These are phyloP conservation scores for Argentina silus DNA, from an alignment of 2,797 vertebrate genomes.

Conservation along the genomic window DNA sequence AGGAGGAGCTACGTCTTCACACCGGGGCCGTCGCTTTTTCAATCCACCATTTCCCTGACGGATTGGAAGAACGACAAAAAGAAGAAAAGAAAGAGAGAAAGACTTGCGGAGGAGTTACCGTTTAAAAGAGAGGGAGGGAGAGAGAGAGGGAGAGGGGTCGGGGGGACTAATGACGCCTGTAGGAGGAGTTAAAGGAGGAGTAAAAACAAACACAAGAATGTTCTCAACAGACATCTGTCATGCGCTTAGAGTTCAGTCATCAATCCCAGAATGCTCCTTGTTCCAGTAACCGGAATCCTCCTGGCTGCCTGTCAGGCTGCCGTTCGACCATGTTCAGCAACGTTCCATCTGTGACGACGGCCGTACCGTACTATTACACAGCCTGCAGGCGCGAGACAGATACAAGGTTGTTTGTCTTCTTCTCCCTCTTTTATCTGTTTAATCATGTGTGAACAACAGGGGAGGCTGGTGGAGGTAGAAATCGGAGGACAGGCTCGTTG, in stretches of 20 bases:
- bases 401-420: neutral
- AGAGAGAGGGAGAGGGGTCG: slow-evolving; percentile 14
- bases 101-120: slow-evolving; percentile 12
- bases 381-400: neutral
- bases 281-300: slow-evolving; percentile 49
- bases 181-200: neutral
- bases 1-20: slow-evolving; percentile 53
- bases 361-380: neutral
- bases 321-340: slow-evolving; percentile 51
- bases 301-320: slow-evolving; percentile 59
- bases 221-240: slow-evolving; percentile 16
- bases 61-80: slow-evolving; percentile 15
- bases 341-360: slow-evolving; percentile 27
- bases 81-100: neutral
- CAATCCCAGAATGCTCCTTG: slow-evolving; percentile 42
- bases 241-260: slow-evolving; percentile 6
- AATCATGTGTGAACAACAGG: neutral
- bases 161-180: neutral
- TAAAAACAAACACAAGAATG: neutral
- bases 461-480: too few species aligned
- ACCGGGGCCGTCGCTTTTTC: slow-evolving; percentile 42
- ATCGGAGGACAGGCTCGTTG: too few species aligned
- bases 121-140: neutral
- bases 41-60: slow-evolving; percentile 44
- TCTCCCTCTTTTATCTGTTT: neutral